Evolutionary conservation across 2,888 invertebrate genomes (phyloP).

Genomic region (Girardia tigrina): DNA sequence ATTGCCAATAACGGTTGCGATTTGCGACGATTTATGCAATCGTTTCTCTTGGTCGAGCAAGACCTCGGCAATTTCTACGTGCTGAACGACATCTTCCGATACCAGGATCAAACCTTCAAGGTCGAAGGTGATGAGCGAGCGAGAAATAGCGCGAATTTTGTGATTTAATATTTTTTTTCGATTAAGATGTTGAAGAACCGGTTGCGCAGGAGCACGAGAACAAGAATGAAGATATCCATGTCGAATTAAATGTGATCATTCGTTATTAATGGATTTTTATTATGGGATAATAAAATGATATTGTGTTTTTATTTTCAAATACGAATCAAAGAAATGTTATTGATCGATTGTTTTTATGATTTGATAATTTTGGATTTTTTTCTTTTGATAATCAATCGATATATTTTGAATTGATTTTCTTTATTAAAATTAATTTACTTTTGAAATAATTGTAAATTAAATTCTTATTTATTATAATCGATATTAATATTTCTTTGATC

Average conservation of each 20-base stretch:
- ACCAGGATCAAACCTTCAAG: conserved; percentile 21
- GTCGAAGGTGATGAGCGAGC: conserved; percentile 25
- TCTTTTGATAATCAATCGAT: too few species aligned
- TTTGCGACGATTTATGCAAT: conserved; percentile 93
- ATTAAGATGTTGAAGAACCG: not conserved
- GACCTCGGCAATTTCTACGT: conserved; percentile 94
- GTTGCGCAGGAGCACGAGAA: not conserved
- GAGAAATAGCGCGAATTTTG: too few species aligned
- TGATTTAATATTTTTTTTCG: not conserved
- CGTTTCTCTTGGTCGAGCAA: conserved; percentile 82
- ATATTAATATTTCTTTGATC: too few species aligned
- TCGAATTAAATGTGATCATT: not conserved
- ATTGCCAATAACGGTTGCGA: conserved; percentile 86
- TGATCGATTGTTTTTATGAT: too few species aligned
- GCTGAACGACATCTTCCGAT: conserved; percentile 89
- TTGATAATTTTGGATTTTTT: too few species aligned
- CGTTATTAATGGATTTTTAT: not conserved
- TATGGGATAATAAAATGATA: too few species aligned
- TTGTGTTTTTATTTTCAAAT: too few species aligned
- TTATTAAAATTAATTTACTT: too few species aligned
- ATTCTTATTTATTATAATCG: too few species aligned
- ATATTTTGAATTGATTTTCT: too few species aligned
- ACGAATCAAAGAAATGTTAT: too few species aligned
- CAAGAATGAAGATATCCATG: conserved; percentile 6
- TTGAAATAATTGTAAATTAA: too few species aligned